Percentiles rank a stretch among this genome's conserved stretches.
These are phyloP conservation scores for Ophion ellenae DNA, from an alignment of 2,888 invertebrate species.

Conservation along the genomic window DNA sequence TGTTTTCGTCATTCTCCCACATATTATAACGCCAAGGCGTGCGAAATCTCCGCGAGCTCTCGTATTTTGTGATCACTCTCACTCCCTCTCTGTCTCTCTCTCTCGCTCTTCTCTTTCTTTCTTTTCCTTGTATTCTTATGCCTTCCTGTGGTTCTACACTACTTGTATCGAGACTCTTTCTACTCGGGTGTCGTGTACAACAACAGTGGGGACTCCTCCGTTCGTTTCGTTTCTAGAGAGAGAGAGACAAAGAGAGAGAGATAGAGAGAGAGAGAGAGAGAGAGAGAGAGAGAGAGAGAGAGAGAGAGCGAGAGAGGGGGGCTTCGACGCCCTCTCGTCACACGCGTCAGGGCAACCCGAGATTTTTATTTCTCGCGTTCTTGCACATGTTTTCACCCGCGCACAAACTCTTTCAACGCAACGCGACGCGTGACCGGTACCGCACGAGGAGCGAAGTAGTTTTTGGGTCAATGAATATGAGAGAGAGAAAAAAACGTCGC, in stretches of 20 bases:
- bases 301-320: no score
- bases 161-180: constrained; percentile 34
- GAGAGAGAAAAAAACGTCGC: neutral
- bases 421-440: neutral
- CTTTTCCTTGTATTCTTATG: constrained; percentile 18
- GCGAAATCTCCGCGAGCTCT: constrained; percentile 22
- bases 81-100: constrained; percentile 10
- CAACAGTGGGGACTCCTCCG: constrained; percentile 34
- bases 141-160: constrained; percentile 43
- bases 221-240: neutral
- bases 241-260: neutral
- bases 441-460: neutral
- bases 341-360: constrained; percentile 44
- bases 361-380: constrained; percentile 57
- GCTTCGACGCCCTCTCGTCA: constrained; percentile 27
- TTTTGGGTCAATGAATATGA: constrained; percentile 15
- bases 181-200: constrained; percentile 50
- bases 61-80: constrained; percentile 13
- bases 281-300: no score
- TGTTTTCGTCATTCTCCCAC: constrained; percentile 25
- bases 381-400: constrained; percentile 39
- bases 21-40: constrained; percentile 19
- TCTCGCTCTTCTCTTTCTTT: constrained; percentile 26
- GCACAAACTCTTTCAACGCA: constrained; percentile 14
- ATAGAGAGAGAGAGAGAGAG: constrained; percentile 6